A percentile compares a stretch with the other conserved stretches of the same genome.
phyloP scores from a whole-genome alignment of 2,797 vertebrate genomes.

The Anabas testudineus region DNA sequence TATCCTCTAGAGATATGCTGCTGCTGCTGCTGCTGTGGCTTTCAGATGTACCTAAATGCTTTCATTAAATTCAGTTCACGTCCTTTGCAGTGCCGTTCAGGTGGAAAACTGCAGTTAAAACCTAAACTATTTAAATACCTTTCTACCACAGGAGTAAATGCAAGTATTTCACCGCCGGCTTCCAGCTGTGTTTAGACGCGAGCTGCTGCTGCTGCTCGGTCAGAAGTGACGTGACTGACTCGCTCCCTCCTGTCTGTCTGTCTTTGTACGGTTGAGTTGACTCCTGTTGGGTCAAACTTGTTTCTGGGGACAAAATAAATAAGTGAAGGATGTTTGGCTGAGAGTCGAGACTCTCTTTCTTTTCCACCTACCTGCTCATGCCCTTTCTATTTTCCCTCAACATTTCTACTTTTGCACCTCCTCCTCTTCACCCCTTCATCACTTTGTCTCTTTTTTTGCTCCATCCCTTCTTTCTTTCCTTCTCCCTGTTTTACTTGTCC shows the following conservation, averaged over 20 bases:
- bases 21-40: no score
- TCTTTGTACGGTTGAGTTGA: slow-evolving; percentile 5
- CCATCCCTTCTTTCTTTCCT: rapidly evolving
- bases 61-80: no score
- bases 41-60: no score
- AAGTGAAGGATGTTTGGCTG: slow-evolving; percentile 40
- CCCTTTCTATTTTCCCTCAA: not conserved
- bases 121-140: no score
- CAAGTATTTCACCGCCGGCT: not conserved
- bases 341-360: not conserved
- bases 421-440: no score
- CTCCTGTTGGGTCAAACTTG: slow-evolving; percentile 29
- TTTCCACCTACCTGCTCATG: no score
- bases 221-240: slow-evolving; percentile 7
- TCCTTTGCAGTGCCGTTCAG: no score
- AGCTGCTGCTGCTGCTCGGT: slow-evolving; percentile 4
- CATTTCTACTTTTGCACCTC: not conserved
- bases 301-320: slow-evolving; percentile 49
- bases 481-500: not conserved
- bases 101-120: no score
- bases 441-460: not conserved
- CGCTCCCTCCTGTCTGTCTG: not conserved
- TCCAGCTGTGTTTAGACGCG: slow-evolving; percentile 2
- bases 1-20: no score
- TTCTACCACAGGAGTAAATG: not conserved